Evolutionary conservation across 2,797 vertebrate species (phyloP), one percentile per base, ranked within the genome.

Genomic region (Sylvia borin): DNA sequence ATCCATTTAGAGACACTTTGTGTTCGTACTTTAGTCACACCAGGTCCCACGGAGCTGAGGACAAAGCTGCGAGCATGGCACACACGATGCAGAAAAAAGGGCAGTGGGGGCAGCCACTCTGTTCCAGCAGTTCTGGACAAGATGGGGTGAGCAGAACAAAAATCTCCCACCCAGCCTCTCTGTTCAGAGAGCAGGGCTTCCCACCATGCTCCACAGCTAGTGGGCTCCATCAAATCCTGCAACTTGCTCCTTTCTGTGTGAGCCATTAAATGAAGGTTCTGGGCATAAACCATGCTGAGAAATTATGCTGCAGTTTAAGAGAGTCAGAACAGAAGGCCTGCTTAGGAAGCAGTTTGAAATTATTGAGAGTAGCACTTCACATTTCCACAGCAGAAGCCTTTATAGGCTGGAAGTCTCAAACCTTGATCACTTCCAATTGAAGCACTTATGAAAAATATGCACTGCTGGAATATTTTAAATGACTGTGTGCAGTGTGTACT

Each of bases 401-500:
- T 95, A 96, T 66, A 95, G 76, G 91, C 87, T 95, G 81, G 43
- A 96, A 97, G 93, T 92, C 94, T 94, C 93, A 95, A 96, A 89
- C 93, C 95, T 96, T 96, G 95, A 97, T 96, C 93, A 85, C 85
- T 96, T 97, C 85, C 94, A 95, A 95, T 95, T 95, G 92, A 96
- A 90, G 90, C 93, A 92, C 95, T 96, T 97, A 81, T 90, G 92
- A 96, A 97, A 96, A 96, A 94, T 87, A 92, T 92, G 95, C 95
- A 92, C 94, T 93, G 96, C 95, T 94, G 89, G 93, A 96, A 91
- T 96, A 95, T 96, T 97, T 97, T 96, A 97, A 97, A 97, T 97
- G 94, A 93, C 97, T 95, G 83, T 96, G 92, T 93, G 92, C 93
- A 94, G 89, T 96, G 94, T 95, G 93, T 97, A 88, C 94, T 86